Base-by-base conservation (phyloP, 2,888 invertebrate species). In the Polyploca ridens region DNA sequence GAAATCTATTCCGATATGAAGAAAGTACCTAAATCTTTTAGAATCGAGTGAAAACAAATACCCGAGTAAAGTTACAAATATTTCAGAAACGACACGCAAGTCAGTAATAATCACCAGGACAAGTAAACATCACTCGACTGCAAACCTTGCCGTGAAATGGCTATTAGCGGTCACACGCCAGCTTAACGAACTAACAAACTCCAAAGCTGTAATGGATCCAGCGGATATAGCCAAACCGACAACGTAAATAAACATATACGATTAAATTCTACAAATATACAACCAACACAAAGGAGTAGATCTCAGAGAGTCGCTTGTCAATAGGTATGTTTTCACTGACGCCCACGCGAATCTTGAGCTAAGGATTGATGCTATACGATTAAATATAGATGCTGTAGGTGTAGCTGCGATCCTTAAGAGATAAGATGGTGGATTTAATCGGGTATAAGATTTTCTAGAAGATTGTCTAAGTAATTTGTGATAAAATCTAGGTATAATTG, bases 251-350 rank as follows among this genome's bases (percentile, higher is more conserved):
- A 57, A 58, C 19, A 13, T 14, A 14, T 35, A 14, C 59, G 63
- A 46, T 63, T 35, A 59, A 63, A 63, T 63, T 49, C 58, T 59
- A 33, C 63, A 63, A 63, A 63, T 63, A 63, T 60, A 63, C 63
- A 59, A 27, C 3, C 41, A 19, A 14, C 38, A 41, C 46, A 27
- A 33, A 59, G 58, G 59, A 58, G 54, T 46, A 59, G 33, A 49
- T 58, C 58, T 60, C 27, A 16, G 60, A 38, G 38, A 38, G n/a
- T 60, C 46, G 46, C 46, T n/a, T n/a, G 16, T 35, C 60, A 35
- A 16, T 60, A n/a, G 59, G 33, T 33, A 41, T 38, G 19, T 54
- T 19, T 54, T 54, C 16, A 19, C 16, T 19, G 10, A 54, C 54
- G 19, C 54, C 54, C 19, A 54, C 66, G 63, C 68, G 68, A 68